phyloP scores from a whole-genome alignment of 1,140 invertebrate species.

The Cherax destructor region DNA sequence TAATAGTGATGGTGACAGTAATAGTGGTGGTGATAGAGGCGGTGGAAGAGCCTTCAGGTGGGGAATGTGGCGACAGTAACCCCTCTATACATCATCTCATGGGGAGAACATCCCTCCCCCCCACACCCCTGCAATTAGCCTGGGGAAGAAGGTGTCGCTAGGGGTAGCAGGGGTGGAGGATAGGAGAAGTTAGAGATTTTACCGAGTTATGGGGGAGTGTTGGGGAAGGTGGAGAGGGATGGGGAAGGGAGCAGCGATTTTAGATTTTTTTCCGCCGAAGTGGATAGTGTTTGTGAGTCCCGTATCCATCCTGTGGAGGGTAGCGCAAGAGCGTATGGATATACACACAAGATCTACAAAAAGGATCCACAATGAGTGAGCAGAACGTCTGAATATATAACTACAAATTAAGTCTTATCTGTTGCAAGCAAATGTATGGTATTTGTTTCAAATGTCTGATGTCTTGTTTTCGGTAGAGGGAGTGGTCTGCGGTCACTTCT shows the following conservation, averaged over 20 bases:
- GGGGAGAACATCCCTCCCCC: not conserved
- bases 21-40: not conserved
- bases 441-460: no score
- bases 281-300: no score
- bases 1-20: not conserved
- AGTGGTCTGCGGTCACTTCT: no score
- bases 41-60: not conserved
- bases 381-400: no score
- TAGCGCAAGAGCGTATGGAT: no score
- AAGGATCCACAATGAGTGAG: no score
- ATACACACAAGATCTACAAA: no score
- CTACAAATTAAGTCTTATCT: no score
- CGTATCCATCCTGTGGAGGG: no score
- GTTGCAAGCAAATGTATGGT: no score
- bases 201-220: not conserved
- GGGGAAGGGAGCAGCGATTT: not conserved
- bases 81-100: constrained; percentile 20
- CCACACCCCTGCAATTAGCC: constrained; percentile 30
- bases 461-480: no score
- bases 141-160: not conserved
- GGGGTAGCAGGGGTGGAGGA: not conserved
- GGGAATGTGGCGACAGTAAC: constrained; percentile 30
- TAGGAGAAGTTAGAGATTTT: not conserved
- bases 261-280: no score
- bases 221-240: not conserved